These are phyloP conservation scores for Alloplasta piceator DNA, from an alignment of 2,888 invertebrate species.

Conservation along the genomic window DNA sequence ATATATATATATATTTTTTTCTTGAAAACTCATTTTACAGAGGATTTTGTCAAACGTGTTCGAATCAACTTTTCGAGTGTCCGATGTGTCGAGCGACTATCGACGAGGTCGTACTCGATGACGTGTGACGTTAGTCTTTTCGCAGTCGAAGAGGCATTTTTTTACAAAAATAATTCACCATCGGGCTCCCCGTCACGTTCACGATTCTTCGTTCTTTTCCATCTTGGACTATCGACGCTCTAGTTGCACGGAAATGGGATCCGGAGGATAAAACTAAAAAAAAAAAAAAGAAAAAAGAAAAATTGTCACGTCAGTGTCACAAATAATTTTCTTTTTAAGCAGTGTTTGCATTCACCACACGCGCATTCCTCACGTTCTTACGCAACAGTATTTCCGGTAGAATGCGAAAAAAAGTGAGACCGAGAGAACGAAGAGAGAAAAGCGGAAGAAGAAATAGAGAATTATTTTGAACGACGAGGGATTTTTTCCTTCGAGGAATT, in stretches of 20 bases:
- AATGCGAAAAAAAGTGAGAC: conserved; percentile 43
- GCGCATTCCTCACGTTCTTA: conserved; percentile 69
- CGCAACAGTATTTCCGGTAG: conserved; percentile 70
- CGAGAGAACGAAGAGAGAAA: not conserved
- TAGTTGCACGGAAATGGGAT: conserved; percentile 28
- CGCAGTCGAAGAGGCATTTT: conserved; percentile 47
- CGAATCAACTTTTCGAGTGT: conserved; percentile 91
- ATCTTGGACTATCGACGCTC: conserved; percentile 21
- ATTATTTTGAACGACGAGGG: too few relatives aligned
- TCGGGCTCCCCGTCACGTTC: conserved; percentile 45
- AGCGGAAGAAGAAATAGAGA: not conserved
- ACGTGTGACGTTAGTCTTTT: conserved; percentile 82
- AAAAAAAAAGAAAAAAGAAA: conserved; percentile 17
- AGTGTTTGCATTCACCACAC: conserved; percentile 48
- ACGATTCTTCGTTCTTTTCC: conserved; percentile 35
- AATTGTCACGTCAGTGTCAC: conserved; percentile 26
- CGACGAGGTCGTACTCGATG: conserved; percentile 83
- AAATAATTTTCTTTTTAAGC: not conserved
- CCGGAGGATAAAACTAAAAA: conserved; percentile 44
- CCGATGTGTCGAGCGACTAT: conserved; percentile 93
- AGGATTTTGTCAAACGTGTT: conserved; percentile 93
- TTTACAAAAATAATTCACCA: conserved; percentile 5
- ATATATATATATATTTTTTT: conserved; percentile 55
- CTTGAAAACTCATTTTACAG: conserved; percentile 83
- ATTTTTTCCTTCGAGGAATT: too few relatives aligned